Percentiles rank a stretch among this genome's conserved stretches.
Conservation (phyloP, 2,113 vertebrate genomes). For the Marmota flaviventris region DNA sequence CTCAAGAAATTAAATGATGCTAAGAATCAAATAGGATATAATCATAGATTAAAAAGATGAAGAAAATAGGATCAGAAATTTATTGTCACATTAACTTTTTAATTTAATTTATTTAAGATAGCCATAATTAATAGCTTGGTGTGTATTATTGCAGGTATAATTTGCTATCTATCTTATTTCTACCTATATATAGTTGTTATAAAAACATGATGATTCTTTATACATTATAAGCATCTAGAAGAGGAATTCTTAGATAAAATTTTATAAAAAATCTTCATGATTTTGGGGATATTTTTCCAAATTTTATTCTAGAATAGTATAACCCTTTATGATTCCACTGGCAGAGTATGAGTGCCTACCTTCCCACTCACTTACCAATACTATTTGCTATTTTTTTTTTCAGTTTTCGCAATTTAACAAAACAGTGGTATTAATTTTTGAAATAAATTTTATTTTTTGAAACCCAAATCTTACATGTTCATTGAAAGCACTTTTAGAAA, state of each 20-base stretch:
- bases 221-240: background rate
- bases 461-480: background rate
- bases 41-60: background rate
- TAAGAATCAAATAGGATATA: background rate
- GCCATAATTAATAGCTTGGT: background rate
- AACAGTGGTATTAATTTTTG: background rate
- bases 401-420: background rate
- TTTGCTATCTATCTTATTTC: background rate
- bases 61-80: background rate
- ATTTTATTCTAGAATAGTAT: background rate
- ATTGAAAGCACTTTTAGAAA: slow-evolving; percentile 1
- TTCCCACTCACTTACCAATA: background rate
- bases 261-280: background rate
- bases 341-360: background rate
- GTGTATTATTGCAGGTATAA: background rate
- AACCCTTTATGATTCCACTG: background rate
- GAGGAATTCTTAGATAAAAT: background rate
- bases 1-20: background rate
- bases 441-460: slow-evolving; percentile 36
- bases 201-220: background rate
- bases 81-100: background rate
- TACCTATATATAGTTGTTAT: background rate
- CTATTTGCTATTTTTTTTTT: background rate
- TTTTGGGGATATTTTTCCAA: background rate
- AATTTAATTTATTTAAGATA: background rate